Conservation (phyloP, 2,113 vertebrate species). For the Tachysurus fulvidraco region DNA sequence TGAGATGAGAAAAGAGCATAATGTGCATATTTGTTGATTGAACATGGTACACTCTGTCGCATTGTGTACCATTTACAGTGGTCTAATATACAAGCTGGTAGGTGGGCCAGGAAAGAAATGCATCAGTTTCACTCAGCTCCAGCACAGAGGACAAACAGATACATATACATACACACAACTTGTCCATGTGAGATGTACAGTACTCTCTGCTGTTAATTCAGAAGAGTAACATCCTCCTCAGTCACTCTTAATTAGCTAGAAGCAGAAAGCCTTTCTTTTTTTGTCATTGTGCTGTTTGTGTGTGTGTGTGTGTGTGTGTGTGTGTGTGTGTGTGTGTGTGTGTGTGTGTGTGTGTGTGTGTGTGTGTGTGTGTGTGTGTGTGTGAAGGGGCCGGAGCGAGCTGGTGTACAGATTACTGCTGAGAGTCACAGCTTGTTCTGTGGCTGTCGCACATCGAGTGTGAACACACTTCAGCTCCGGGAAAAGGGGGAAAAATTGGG, state of each 20-base stretch:
- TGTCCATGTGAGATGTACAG: slow-evolving; percentile 29
- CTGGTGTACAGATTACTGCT: slow-evolving; percentile 48
- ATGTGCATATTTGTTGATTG: slow-evolving; percentile 24
- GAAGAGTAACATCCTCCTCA: slow-evolving; percentile 24
- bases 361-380: slow-evolving; percentile 18
- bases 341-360: slow-evolving; percentile 7
- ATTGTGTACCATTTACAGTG: slow-evolving; percentile 5
- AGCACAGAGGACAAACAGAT: not conserved
- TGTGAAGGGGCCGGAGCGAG: slow-evolving; percentile 33
- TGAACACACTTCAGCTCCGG: slow-evolving; percentile 52
- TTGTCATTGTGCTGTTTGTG: slow-evolving; percentile 19
- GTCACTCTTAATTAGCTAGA: slow-evolving; percentile 38
- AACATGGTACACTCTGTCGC: not conserved
- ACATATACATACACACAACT: not conserved
- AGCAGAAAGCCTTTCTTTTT: slow-evolving; percentile 17
- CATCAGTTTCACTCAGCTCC: slow-evolving; percentile 4
- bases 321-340: slow-evolving; percentile 18
- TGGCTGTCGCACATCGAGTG: slow-evolving; percentile 47
- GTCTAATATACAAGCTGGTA: slow-evolving; percentile 26
- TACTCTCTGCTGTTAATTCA: slow-evolving; percentile 25
- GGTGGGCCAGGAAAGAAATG: slow-evolving; percentile 9
- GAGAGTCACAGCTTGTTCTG: slow-evolving; percentile 57
- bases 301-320: not conserved
- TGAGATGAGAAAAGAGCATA: slow-evolving; percentile 18
- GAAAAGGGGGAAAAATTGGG: slow-evolving; percentile 4